phyloP scores from a whole-genome alignment of 92 coral and sea anemone species.

The Metridium senile region DNA sequence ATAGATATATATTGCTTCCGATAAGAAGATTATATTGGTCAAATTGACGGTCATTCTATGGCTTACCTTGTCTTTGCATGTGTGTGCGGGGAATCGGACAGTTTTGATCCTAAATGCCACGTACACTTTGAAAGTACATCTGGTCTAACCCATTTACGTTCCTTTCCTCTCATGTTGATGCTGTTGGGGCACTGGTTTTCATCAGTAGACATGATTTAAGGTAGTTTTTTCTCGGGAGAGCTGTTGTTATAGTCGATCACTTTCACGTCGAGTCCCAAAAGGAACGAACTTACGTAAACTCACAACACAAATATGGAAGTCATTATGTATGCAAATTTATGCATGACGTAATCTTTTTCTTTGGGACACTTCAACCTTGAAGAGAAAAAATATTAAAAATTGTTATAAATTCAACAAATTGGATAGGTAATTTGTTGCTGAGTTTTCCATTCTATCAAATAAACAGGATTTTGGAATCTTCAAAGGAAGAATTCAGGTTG shows the following conservation, averaged over 20 bases:
- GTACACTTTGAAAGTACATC: constrained; percentile 90
- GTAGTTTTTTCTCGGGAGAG: not conserved
- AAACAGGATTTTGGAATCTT: no score
- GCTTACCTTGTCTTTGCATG: constrained; percentile 69
- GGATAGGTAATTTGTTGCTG: no score
- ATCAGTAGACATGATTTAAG: constrained; percentile 27
- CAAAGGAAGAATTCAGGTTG: no score
- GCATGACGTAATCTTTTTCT: constrained; percentile 5
- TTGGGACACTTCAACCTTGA: no score
- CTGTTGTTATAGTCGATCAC: not conserved
- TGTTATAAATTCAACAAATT: no score
- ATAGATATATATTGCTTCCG: no score
- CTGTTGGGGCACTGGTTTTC: constrained; percentile 5
- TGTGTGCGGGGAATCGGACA: constrained; percentile 83
- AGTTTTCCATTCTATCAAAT: no score
- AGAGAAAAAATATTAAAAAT: no score
- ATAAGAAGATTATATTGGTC: no score
- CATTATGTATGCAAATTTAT: constrained; percentile 18
- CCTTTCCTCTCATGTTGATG: constrained; percentile 36
- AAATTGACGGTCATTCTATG: not conserved
- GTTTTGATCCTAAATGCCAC: constrained; percentile 82
- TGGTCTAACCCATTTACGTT: constrained; percentile 91
- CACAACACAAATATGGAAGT: constrained; percentile 25
- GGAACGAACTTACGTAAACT: not conserved
- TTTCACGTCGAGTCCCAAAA: not conserved